Base-by-base conservation (phyloP, 1,140 invertebrate genomes). In the Globodera rostochiensis region DNA sequence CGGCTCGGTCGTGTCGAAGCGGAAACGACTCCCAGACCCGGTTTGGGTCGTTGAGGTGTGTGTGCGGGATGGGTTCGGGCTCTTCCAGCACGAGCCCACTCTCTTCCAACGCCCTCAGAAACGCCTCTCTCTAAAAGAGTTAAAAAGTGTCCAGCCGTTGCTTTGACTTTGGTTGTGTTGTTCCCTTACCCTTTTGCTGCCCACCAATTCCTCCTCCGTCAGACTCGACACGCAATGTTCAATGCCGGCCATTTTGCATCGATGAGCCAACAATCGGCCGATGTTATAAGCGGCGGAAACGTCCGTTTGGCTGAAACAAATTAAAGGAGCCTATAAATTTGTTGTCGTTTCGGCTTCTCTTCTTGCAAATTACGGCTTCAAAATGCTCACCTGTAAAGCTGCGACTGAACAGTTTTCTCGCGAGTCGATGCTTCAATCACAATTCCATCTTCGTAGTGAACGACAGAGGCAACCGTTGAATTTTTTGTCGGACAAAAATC, bases 231-330 rank as follows among this genome's bases (percentile, higher is more conserved):
- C 75, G 66, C 81, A 79, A 47, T 73, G 49, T 46, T 60, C 92
- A 76, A 97, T 94, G 6, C 95, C 95, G 88, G 92, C 92, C 90
- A 96, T 93, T 0, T 95, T 89, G 89, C 95, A 96, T 53, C 95
- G 92, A 84, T 93, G 92, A 0, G 94, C 95, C 70, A 97, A 91
- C 53, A 95, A 92, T 86, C 92, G 91, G 0, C 93, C 96, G 45
- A 97, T 88, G 89, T 94, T 95, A 7, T 93, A 91, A 85, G 93
- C 94, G 21, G 96, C 95, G 73, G 92, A 88, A 6, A 92, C 91
- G 90, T 97, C 95, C 71, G 90, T 92, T 8, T 88, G 90, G 84
- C 77, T 78, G 21, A 50, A 70, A 45, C 49, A 47, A 87, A 87
- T 25, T 50, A 80, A 75, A 15, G 19, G 8, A 21, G 9, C 4